Evolutionary conservation across 2,113 vertebrate species (phyloP).

Genomic region (Aegithalos caudatus): DNA sequence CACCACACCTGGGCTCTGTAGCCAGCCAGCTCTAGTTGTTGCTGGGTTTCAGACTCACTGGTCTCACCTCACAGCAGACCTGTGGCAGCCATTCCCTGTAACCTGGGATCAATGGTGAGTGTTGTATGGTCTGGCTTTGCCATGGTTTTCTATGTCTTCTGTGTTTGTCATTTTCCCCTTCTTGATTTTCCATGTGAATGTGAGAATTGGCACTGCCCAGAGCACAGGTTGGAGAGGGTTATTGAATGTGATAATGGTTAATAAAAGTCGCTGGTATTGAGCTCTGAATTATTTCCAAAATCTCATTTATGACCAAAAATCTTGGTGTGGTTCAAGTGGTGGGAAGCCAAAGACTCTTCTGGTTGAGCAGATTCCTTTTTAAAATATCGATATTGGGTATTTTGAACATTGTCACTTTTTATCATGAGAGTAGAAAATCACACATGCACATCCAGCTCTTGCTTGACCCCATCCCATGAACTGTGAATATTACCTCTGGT

Average conservation of each 20-base stretch:
- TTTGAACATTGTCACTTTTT: not conserved
- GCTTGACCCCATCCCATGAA: not conserved
- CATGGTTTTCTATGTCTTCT: fast-evolving
- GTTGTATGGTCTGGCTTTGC: not conserved
- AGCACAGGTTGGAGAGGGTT: not conserved
- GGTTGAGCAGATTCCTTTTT: not conserved
- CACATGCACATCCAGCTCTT: not conserved
- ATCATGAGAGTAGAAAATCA: not conserved
- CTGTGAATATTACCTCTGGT: slow-evolving; percentile 44
- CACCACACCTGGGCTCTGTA: not conserved
- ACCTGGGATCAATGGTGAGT: not conserved
- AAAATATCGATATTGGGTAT: not conserved
- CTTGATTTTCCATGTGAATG: not conserved
- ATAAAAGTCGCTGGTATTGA: not conserved
- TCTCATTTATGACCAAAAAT: not conserved
- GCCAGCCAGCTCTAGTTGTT: not conserved
- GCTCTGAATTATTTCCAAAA: not conserved
- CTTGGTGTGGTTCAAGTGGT: not conserved
- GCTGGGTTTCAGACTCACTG: not conserved
- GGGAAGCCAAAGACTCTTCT: not conserved
- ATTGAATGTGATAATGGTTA: not conserved
- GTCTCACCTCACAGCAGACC: not conserved
- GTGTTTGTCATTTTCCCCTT: not conserved
- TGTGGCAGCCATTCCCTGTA: not conserved
- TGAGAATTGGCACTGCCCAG: not conserved